These are phyloP conservation scores for Eumeta japonica DNA, from an alignment of 1,140 invertebrate genomes.

Conservation along the genomic window DNA sequence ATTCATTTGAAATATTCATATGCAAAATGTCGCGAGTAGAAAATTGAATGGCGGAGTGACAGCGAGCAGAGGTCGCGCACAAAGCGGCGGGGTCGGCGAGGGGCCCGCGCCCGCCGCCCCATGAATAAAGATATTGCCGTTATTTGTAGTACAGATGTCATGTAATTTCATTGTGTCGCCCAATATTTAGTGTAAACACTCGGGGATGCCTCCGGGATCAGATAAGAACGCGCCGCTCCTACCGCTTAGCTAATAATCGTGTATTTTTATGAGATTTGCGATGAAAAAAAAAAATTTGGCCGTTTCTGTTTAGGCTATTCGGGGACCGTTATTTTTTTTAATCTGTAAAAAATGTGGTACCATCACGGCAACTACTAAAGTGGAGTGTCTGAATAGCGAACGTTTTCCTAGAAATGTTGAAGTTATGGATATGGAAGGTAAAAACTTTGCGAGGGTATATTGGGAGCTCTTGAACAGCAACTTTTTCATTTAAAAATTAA, in stretches of 20 bases:
- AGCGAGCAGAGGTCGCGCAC: constrained; percentile 39
- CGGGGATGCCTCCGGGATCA: constrained; percentile 35
- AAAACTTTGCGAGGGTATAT: too few relatives aligned
- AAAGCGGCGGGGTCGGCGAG: constrained; percentile 38
- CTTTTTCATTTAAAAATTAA: too few relatives aligned
- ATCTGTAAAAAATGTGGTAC: constrained; percentile 7
- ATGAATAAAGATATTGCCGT: constrained; percentile 58
- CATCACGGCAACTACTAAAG: constrained; percentile 5
- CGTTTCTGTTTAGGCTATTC: constrained; percentile 33
- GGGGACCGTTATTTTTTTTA: constrained; percentile 27
- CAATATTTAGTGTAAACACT: constrained; percentile 56
- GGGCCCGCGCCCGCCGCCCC: constrained; percentile 39
- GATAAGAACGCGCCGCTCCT: constrained; percentile 47
- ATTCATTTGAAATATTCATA: constrained; percentile 2
- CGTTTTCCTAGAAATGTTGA: background rate
- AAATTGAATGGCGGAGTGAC: constrained; percentile 17
- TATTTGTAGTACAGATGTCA: constrained; percentile 58
- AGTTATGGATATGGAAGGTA: too few relatives aligned
- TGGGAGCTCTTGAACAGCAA: too few relatives aligned
- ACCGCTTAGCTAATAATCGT: constrained; percentile 30
- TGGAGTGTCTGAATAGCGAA: constrained; percentile 3
- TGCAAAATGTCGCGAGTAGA: background rate
- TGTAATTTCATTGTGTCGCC: constrained; percentile 55
- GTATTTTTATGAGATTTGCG: constrained; percentile 37
- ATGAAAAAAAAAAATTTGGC: constrained; percentile 24